Percentiles rank a stretch among this genome's conserved stretches.
These are phyloP conservation scores for Incurvaria masculella DNA, from an alignment of 2,888 invertebrate genomes.

Conservation along the genomic window DNA sequence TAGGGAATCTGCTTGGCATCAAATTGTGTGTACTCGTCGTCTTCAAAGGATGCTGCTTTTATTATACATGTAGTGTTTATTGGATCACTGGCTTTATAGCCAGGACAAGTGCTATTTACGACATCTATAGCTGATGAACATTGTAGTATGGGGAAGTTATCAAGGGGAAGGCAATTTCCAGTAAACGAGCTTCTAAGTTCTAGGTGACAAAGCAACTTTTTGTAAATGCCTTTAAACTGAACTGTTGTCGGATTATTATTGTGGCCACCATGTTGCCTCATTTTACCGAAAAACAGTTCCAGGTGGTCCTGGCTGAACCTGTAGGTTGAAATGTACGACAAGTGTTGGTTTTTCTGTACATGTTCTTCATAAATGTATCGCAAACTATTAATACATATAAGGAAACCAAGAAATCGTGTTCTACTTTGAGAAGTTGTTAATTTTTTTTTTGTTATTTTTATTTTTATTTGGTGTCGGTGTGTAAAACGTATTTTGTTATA, in stretches of 20 bases:
- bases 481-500: background rate
- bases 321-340: slow-evolving; percentile 5
- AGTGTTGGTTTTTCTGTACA: background rate
- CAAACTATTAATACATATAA: slow-evolving; percentile 7
- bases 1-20: background rate
- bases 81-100: background rate
- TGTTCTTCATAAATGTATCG: background rate
- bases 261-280: background rate
- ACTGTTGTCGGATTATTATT: background rate
- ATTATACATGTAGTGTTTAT: too few relatives aligned
- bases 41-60: background rate
- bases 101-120: background rate
- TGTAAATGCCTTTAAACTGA: background rate
- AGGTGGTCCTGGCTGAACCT: slow-evolving; percentile 14
- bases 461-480: too few relatives aligned
- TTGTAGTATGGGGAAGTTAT: background rate
- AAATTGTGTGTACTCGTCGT: slow-evolving; percentile 2
- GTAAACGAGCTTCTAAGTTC: background rate
- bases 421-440: background rate
- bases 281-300: background rate
- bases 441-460: background rate
- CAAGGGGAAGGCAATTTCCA: background rate
- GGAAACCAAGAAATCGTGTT: slow-evolving; percentile 9
- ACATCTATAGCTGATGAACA: background rate
- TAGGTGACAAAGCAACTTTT: background rate